Evolutionary conservation across 2,113 vertebrate genomes (phyloP).

Genomic region (Crotalus tigris): DNA sequence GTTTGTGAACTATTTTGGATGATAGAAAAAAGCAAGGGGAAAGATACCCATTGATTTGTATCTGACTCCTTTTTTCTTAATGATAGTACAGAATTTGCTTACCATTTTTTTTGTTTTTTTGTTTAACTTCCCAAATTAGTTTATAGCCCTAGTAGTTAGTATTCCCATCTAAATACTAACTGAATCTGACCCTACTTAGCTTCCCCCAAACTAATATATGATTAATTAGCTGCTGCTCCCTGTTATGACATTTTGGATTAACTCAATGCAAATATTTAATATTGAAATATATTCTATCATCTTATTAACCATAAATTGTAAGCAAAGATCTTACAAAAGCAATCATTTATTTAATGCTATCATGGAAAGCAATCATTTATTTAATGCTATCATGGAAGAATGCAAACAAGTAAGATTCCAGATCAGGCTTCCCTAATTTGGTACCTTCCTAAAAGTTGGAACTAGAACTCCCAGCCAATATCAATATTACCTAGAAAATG

Average conservation of each 20-base stretch:
- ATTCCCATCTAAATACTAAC: neutral
- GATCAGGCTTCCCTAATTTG: neutral
- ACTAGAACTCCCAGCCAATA: neutral
- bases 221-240: neutral
- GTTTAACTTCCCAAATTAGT: neutral
- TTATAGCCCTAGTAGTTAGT: neutral
- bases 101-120: no score
- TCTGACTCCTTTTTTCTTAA: no score
- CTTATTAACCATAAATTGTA: conserved; percentile 41
- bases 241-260: neutral
- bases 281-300: conserved; percentile 22
- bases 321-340: conserved; percentile 29
- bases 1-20: neutral
- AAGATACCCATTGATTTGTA: no score
- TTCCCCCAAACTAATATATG: neutral
- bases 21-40: no score
- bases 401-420: conserved; percentile 34
- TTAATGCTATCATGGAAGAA: conserved; percentile 46
- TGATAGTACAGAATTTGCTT: no score
- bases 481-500: neutral
- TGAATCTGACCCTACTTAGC: neutral
- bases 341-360: conserved; percentile 41
- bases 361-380: conserved; percentile 45
- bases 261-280: conserved; percentile 32
- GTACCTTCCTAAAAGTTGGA: neutral